These are phyloP conservation scores for Pogonocherus hispidulus DNA, from an alignment of 2,888 invertebrate species.

Conservation along the genomic window DNA sequence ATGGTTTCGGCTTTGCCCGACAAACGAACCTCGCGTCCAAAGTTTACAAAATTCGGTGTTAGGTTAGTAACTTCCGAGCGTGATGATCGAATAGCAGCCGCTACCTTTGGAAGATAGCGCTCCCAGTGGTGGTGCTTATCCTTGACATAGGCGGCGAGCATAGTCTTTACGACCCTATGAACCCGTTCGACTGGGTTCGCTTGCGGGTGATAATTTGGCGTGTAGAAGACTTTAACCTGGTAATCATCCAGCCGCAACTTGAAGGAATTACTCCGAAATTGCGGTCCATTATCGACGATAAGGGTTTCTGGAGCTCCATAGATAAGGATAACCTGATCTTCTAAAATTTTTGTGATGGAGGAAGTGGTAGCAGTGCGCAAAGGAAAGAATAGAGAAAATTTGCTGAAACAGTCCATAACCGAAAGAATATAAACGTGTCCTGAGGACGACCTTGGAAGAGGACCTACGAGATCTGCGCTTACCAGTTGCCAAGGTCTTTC, in stretches of 20 bases:
- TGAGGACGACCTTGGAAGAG: too few relatives aligned
- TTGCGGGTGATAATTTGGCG: neutral
- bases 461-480: constrained; percentile 30
- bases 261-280: neutral
- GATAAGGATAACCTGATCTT: too few relatives aligned
- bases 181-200: neutral
- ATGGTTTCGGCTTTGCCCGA: too few relatives aligned
- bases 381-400: constrained; percentile 26
- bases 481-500: constrained; percentile 36
- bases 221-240: constrained; percentile 40
- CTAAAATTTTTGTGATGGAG: constrained; percentile 7
- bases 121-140: too few relatives aligned
- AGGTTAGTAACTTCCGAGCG: neutral
- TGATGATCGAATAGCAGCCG: too few relatives aligned
- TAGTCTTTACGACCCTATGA: neutral
- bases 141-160: too few relatives aligned
- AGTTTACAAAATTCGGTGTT: neutral
- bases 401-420: constrained; percentile 30
- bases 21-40: neutral
- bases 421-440: too few relatives aligned
- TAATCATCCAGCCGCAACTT: neutral
- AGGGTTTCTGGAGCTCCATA: too few relatives aligned
- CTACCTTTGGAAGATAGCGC: too few relatives aligned
- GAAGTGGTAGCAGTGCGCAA: constrained; percentile 21
- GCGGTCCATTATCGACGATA: neutral